Percentiles rank a stretch among this genome's conserved stretches.
phyloP scores from a whole-genome alignment of 92 coral and sea anemone species.

The Siderastrea radians region DNA sequence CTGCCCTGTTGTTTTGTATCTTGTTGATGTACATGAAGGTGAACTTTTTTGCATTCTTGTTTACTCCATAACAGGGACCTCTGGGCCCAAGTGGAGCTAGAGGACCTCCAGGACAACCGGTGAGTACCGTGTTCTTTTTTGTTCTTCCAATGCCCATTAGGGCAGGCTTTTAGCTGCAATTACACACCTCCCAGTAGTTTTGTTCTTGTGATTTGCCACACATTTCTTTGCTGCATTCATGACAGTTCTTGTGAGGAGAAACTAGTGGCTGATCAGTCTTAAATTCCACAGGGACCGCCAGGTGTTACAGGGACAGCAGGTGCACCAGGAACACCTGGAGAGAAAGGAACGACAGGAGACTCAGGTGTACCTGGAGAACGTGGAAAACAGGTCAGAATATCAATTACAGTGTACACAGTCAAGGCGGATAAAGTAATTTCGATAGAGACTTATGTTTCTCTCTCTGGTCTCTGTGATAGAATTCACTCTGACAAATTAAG shows the following conservation, averaged over 20 bases:
- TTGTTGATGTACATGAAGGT: neutral
- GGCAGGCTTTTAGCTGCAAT: no score
- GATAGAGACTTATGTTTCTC: neutral
- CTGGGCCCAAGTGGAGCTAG: conserved; percentile 33
- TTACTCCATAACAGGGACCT: conserved; percentile 23
- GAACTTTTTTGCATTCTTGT: neutral
- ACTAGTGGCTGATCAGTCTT: neutral
- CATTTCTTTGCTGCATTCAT: neutral
- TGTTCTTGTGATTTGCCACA: no score
- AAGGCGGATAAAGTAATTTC: neutral
- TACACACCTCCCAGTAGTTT: no score
- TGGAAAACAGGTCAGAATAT: conserved; percentile 30
- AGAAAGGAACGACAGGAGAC: conserved; percentile 56
- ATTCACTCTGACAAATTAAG: no score
- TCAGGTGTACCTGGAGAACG: conserved; percentile 38
- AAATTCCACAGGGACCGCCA: conserved; percentile 28
- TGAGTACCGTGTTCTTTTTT: conserved; percentile 21
- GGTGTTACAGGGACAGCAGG: conserved; percentile 59
- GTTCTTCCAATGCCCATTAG: neutral
- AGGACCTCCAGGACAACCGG: conserved; percentile 50
- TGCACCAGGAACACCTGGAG: conserved; percentile 55
- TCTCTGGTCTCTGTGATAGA: no score
- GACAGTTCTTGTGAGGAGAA: no score
- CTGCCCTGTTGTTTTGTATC: neutral
- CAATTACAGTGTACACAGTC: neutral